phyloP scores from a whole-genome alignment of 1,140 invertebrate species.

The Drosophila melanica region DNA sequence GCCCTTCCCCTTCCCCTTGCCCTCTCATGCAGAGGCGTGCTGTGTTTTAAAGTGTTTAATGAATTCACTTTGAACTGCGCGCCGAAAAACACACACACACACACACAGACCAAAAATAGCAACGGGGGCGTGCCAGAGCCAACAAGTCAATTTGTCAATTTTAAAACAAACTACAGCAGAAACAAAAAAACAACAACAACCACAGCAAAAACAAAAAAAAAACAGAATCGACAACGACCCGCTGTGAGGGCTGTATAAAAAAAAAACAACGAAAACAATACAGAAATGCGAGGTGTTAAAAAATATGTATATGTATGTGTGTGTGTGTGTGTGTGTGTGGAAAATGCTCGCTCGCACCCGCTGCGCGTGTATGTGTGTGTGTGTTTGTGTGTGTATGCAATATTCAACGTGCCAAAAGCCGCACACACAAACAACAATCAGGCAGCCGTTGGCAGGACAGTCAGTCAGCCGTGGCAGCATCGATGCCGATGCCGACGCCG shows the following conservation, averaged over 20 bases:
- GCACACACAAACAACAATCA: constrained; percentile 59
- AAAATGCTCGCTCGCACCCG: constrained; percentile 14
- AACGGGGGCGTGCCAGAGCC: constrained; percentile 40
- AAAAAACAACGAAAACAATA: constrained; percentile 18
- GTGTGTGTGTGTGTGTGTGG: constrained; percentile 12
- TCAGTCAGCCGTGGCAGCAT: constrained; percentile 29
- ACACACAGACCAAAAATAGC: constrained; percentile 34
- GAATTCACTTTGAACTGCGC: constrained; percentile 49
- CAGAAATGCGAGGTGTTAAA: constrained; percentile 12
- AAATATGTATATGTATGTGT: constrained; percentile 33
- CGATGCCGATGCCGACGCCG: constrained; percentile 6
- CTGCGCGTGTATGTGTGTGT: background rate
- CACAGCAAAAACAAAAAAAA: background rate
- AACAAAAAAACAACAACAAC: constrained; percentile 4
- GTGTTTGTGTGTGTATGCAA: constrained; percentile 29
- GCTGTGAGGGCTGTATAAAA: constrained; percentile 37
- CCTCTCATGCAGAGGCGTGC: background rate
- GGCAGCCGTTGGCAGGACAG: constrained; percentile 1
- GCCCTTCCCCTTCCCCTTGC: too few species aligned
- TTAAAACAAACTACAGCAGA: constrained; percentile 57
- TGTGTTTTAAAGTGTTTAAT: constrained; percentile 49
- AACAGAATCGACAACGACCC: constrained; percentile 19
- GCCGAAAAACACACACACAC: constrained; percentile 15
- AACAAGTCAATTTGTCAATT: constrained; percentile 69
- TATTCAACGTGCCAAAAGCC: constrained; percentile 60